phyloP scores from a whole-genome alignment of 2,888 invertebrate species.

The Macrosiphum euphorbiae region DNA sequence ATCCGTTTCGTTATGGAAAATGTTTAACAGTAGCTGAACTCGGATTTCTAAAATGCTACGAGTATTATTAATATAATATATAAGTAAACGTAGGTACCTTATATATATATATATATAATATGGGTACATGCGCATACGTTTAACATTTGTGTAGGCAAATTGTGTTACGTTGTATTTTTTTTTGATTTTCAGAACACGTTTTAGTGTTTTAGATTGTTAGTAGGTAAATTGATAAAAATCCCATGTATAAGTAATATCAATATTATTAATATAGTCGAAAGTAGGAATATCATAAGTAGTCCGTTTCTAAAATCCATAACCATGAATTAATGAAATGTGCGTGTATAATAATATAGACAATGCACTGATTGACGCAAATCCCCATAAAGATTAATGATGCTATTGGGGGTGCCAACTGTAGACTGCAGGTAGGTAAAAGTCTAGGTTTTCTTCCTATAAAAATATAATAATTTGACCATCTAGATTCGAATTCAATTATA shows the following conservation, averaged over 20 bases:
- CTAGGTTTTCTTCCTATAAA: no score
- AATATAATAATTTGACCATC: background rate
- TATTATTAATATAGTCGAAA: background rate
- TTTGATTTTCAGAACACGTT: background rate
- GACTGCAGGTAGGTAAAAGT: no score
- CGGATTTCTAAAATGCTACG: background rate
- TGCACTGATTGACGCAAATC: background rate
- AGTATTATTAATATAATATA: background rate
- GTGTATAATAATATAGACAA: background rate
- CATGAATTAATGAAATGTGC: background rate
- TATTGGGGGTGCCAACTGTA: no score
- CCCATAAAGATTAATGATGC: no score
- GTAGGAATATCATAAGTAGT: no score
- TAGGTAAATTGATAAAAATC: background rate
- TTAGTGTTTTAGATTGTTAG: background rate
- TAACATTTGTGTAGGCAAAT: background rate
- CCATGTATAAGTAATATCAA: background rate
- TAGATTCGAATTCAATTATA: background rate
- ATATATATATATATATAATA: background rate
- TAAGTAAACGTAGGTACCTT: background rate
- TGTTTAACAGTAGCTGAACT: conserved; percentile 21
- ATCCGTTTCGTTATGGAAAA: conserved; percentile 13
- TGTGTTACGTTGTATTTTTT: background rate
- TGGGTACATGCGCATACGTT: background rate
- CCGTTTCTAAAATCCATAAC: background rate